Conservation (phyloP, 2,797 vertebrate genomes). For the Cryptoprocta ferox region DNA sequence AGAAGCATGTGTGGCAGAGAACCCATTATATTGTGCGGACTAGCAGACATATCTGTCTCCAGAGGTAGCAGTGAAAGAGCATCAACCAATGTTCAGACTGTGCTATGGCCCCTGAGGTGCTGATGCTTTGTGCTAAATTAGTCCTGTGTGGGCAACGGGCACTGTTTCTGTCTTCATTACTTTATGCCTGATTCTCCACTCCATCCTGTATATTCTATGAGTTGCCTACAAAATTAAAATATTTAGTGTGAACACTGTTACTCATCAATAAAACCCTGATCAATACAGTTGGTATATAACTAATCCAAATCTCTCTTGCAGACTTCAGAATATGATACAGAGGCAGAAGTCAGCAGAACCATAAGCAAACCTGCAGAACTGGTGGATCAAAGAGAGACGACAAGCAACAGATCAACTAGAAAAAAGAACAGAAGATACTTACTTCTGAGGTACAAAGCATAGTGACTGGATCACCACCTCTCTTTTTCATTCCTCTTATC, state of each 20-base stretch:
- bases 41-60: background rate
- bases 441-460: background rate
- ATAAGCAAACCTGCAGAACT: background rate
- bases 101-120: rapidly evolving
- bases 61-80: background rate
- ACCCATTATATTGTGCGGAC: background rate
- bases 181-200: background rate
- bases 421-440: background rate
- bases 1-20: background rate
- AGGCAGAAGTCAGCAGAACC: background rate
- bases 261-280: background rate
- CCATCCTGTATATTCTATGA: background rate
- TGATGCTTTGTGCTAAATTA: background rate
- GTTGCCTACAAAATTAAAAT: background rate
- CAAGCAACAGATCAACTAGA: background rate
- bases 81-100: background rate
- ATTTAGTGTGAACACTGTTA: background rate
- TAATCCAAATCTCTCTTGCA: background rate
- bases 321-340: background rate
- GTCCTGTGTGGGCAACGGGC: background rate
- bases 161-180: background rate
- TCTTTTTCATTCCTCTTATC: background rate
- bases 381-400: background rate
- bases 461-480: no score
- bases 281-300: background rate